phyloP scores from a whole-genome alignment of 2,113 vertebrate genomes.

The Bubo bubo region DNA sequence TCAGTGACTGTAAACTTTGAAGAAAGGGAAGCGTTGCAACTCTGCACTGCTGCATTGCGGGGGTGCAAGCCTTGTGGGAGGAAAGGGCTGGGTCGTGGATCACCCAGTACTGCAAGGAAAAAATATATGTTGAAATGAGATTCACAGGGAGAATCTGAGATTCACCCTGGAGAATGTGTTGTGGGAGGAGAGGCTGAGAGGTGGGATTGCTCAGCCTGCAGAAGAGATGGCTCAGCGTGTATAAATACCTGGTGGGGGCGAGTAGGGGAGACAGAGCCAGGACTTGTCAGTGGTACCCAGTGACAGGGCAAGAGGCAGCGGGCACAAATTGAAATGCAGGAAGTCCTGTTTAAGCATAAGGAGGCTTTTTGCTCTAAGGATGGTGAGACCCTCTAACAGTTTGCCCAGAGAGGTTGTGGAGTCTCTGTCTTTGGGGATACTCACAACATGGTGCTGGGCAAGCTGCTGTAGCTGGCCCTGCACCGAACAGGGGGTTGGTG shows the following conservation, averaged over 20 bases:
- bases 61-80: background rate
- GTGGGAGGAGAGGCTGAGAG: background rate
- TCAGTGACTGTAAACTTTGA: background rate
- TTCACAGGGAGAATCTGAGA: background rate
- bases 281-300: background rate
- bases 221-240: background rate
- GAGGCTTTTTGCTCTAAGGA: background rate
- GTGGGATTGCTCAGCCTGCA: background rate
- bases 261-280: background rate
- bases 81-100: background rate
- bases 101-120: background rate
- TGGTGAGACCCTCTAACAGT: background rate
- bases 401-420: background rate
- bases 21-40: background rate
- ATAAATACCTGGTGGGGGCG: background rate
- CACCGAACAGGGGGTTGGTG: accelerated
- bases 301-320: background rate
- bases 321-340: background rate
- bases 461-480: background rate
- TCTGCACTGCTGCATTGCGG: background rate
- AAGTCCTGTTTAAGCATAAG: background rate
- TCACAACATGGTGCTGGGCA: background rate
- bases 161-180: background rate
- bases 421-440: background rate
- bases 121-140: background rate